phyloP scores from a whole-genome alignment of 2,113 vertebrate species.

The Calonectris borealis region DNA sequence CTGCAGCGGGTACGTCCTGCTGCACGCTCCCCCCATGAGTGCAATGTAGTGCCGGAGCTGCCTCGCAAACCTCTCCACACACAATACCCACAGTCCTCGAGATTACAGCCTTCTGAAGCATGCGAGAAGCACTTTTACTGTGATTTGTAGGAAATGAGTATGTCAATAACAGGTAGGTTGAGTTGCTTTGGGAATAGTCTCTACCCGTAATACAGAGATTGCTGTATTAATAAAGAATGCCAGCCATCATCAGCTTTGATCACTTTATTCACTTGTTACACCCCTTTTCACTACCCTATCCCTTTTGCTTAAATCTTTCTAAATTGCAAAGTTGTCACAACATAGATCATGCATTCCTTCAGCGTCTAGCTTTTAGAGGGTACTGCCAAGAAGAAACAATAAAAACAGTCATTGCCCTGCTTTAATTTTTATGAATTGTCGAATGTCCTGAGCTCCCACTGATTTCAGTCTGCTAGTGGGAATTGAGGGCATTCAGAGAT shows the following conservation, averaged over 20 bases:
- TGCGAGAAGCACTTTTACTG: neutral
- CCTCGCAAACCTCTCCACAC: neutral
- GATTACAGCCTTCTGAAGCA: neutral
- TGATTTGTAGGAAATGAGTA: neutral
- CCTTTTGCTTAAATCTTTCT: neutral
- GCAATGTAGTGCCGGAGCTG: neutral
- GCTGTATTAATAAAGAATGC: neutral
- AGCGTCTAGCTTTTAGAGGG: neutral
- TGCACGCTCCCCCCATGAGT: fast-evolving
- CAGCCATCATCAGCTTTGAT: neutral
- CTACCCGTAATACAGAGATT: neutral
- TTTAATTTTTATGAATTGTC: slow-evolving; percentile 58
- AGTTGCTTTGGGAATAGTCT: neutral
- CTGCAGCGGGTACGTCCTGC: fast-evolving
- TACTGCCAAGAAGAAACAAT: slow-evolving; percentile 33
- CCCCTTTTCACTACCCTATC: neutral
- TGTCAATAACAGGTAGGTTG: neutral
- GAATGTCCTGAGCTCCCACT: slow-evolving; percentile 47
- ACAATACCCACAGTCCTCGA: neutral
- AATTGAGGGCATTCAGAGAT: slow-evolving; percentile 48
- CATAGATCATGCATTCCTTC: neutral
- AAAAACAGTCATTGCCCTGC: neutral
- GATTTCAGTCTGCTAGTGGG: slow-evolving; percentile 35
- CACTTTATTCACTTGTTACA: neutral
- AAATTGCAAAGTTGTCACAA: neutral